phyloP scores from a whole-genome alignment of 37 sponge, comb jelly and placozoan genomes.

The Theonella swinhoei region DNA sequence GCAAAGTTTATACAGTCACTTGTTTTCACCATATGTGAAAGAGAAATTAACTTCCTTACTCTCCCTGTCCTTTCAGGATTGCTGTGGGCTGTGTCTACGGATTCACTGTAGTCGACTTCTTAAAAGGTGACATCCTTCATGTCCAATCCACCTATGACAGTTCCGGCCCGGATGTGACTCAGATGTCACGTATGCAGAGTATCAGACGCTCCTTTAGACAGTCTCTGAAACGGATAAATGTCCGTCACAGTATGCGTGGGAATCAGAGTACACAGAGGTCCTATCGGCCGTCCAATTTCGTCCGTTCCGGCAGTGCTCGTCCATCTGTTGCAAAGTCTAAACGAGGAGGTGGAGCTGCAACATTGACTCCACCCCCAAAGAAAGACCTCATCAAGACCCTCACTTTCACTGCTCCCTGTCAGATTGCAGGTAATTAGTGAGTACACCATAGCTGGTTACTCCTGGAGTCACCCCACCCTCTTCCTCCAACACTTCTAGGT shows the following conservation, averaged over 20 bases:
- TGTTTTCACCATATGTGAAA: too few species aligned
- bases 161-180: not conserved
- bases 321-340: conserved; percentile 27
- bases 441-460: too few species aligned
- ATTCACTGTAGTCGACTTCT: conserved; percentile 75
- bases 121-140: conserved; percentile 46
- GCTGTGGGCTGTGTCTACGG: conserved; percentile 82
- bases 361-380: conserved; percentile 17
- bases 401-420: conserved; percentile 67
- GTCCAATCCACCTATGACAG: conserved; percentile 62
- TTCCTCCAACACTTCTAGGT: conserved; percentile 5
- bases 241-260: conserved; percentile 68
- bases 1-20: too few species aligned
- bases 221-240: conserved; percentile 67
- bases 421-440: conserved; percentile 37
- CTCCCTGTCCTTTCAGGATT: conserved; percentile 39
- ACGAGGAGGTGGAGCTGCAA: not conserved
- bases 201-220: conserved; percentile 85
- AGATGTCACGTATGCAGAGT: conserved; percentile 77
- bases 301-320: conserved; percentile 53
- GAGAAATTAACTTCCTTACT: too few species aligned
- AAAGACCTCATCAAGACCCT: conserved; percentile 57
- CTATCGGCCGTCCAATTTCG: conserved; percentile 17
- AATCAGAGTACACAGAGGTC: conserved; percentile 58
- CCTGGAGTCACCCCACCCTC: too few species aligned